These are phyloP conservation scores for Crotalus viridis DNA, from an alignment of 2,113 vertebrate genomes.

Conservation along the genomic window DNA sequence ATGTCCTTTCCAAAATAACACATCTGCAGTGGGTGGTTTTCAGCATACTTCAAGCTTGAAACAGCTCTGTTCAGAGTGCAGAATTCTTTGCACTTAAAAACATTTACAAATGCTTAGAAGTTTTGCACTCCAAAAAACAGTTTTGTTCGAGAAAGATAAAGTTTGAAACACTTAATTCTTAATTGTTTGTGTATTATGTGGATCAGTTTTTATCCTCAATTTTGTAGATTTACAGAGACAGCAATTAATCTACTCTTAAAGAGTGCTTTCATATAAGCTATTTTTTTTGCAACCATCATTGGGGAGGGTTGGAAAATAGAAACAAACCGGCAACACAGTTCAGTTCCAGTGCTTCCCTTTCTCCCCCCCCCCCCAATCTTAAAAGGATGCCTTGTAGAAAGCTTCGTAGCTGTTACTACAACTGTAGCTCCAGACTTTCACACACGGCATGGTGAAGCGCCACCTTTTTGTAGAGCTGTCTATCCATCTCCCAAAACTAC, in stretches of 20 bases:
- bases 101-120: neutral
- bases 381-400: neutral
- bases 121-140: neutral
- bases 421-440: neutral
- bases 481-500: neutral
- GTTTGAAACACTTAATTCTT: neutral
- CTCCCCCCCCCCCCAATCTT: neutral
- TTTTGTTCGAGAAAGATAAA: neutral
- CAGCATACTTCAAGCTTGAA: neutral
- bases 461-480: neutral
- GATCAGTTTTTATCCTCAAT: neutral
- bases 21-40: neutral
- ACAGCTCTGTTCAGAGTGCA: neutral
- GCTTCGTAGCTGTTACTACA: neutral
- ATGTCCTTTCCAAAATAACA: neutral
- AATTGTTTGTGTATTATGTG: neutral
- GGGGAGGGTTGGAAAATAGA: neutral
- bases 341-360: neutral
- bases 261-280: neutral
- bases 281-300: neutral
- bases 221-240: neutral
- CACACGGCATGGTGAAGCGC: neutral
- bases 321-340: neutral
- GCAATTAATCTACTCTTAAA: neutral
- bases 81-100: neutral